Percentiles rank a stretch among this genome's conserved stretches.
These are phyloP conservation scores for Isaurus tuberculatus DNA, from an alignment of 92 coral and sea anemone genomes.

Conservation along the genomic window DNA sequence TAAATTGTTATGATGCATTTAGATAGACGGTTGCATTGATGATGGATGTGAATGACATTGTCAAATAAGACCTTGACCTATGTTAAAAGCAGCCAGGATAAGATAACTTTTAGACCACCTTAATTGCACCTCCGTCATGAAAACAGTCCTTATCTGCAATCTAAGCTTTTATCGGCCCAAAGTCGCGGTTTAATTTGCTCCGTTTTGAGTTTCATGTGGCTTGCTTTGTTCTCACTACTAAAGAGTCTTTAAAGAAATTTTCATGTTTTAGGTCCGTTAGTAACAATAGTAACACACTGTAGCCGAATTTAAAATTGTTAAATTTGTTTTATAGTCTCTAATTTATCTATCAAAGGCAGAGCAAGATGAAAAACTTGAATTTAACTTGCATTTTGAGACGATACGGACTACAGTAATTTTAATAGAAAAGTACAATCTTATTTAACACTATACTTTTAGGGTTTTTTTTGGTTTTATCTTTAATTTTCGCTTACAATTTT, in stretches of 20 bases:
- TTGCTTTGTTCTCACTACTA: slow-evolving; percentile 18
- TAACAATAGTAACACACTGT: not conserved
- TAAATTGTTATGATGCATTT: not conserved
- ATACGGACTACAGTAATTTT: too few relatives aligned
- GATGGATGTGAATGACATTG: slow-evolving; percentile 27
- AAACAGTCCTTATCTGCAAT: not conserved
- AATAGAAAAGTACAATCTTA: too few relatives aligned
- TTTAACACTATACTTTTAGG: too few relatives aligned
- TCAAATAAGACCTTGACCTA: slow-evolving; percentile 39
- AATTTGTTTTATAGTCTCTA: not conserved
- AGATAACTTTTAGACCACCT: slow-evolving; percentile 45
- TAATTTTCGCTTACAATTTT: too few relatives aligned
- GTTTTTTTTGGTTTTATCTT: too few relatives aligned
- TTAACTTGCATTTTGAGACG: not conserved
- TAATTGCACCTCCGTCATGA: slow-evolving; percentile 17
- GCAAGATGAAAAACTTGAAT: not conserved
- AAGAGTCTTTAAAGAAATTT: slow-evolving; percentile 30
- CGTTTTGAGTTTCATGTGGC: slow-evolving; percentile 22
- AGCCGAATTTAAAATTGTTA: not conserved
- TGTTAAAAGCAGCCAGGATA: slow-evolving; percentile 22
- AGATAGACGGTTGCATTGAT: not conserved
- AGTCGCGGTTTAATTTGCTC: slow-evolving; percentile 1
- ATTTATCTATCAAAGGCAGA: not conserved
- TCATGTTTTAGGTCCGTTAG: not conserved
- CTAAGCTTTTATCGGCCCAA: slow-evolving; percentile 13